phyloP scores from a whole-genome alignment of 2,797 vertebrate species.

The Tokudaia tokunoshimensis region DNA sequence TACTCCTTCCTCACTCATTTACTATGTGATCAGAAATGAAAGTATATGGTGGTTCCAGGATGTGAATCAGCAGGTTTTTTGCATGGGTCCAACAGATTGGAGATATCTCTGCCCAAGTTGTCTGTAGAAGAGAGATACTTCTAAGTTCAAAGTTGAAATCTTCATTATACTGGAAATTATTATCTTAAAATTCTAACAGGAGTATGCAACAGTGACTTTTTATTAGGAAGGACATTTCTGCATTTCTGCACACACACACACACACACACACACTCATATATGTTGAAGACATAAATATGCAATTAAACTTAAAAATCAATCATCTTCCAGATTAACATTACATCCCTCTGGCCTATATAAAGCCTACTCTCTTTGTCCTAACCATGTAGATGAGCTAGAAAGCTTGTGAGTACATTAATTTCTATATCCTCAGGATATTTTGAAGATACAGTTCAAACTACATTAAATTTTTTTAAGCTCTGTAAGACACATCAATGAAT shows the following conservation, averaged over 20 bases:
- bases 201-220: neutral
- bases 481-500: rapidly evolving
- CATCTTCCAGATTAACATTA: neutral
- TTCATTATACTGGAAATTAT: neutral
- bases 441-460: neutral
- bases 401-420: neutral
- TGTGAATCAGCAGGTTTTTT: neutral
- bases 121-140: rapidly evolving
- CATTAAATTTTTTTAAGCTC: neutral
- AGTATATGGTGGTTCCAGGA: neutral
- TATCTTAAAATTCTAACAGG: neutral
- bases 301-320: neutral
- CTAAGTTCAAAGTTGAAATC: neutral
- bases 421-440: neutral
- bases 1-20: no score
- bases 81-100: rapidly evolving
- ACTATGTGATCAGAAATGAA: neutral
- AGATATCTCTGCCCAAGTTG: neutral
- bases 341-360: neutral
- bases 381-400: neutral
- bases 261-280: no score
- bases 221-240: neutral
- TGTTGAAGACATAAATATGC: neutral
- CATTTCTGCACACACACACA: neutral
- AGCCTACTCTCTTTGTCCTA: neutral